phyloP scores from a whole-genome alignment of 23 tunicate species.

The Phallusia fumigata region DNA sequence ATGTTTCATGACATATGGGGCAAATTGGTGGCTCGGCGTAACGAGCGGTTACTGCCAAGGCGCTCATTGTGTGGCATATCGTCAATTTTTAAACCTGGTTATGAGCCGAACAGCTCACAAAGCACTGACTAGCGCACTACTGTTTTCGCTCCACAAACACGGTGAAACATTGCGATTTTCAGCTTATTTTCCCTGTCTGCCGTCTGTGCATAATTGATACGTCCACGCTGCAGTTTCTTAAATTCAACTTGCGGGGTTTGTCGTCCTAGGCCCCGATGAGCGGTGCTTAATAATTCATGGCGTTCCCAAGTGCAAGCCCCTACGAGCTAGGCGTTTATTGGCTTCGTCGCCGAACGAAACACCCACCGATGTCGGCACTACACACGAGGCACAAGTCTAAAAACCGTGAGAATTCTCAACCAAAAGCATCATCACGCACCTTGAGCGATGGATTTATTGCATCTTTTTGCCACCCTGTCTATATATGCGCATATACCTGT shows the following conservation, averaged over 20 bases:
- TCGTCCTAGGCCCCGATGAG: neutral
- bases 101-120: neutral
- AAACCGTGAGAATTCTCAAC: neutral
- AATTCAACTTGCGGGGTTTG: neutral
- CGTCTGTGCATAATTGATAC: slow-evolving; percentile 2
- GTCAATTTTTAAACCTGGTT: neutral
- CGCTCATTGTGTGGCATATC: neutral
- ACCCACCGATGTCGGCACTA: neutral
- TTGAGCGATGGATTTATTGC: neutral
- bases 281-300: neutral
- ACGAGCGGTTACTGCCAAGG: neutral
- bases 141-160: neutral
- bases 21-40: neutral
- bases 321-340: neutral
- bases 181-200: neutral
- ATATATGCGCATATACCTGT: too few relatives aligned
- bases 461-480: neutral
- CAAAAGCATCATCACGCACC: neutral
- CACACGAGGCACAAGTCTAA: neutral
- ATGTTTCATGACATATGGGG: neutral
- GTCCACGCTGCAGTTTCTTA: neutral
- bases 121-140: neutral
- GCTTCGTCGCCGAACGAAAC: neutral
- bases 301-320: neutral
- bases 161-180: neutral